Percentiles rank a stretch among this genome's conserved stretches.
Conservation (phyloP, 2,113 vertebrate genomes). For the Zeus faber region DNA sequence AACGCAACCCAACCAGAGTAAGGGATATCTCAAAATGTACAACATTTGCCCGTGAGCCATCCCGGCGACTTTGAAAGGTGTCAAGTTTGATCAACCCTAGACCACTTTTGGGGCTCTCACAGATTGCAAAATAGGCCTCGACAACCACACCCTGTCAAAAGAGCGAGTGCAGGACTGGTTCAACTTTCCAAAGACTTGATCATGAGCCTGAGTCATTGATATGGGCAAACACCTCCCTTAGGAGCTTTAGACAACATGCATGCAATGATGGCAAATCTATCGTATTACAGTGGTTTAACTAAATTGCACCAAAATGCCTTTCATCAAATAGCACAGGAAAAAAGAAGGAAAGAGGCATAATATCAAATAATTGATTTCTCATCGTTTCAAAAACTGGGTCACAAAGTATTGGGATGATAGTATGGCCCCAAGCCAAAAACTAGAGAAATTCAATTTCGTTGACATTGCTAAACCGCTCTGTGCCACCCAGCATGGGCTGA, state of each 20-base stretch:
- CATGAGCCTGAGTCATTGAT: constrained; percentile 9
- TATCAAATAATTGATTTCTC: constrained; percentile 4
- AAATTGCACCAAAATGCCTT: constrained; percentile 3
- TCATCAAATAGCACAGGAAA: constrained; percentile 6
- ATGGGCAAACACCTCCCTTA: not conserved
- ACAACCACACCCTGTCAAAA: not conserved
- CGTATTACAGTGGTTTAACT: not conserved
- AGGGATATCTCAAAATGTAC: constrained; percentile 2
- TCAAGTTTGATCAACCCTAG: constrained; percentile 10
- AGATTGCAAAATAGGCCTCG: not conserved
- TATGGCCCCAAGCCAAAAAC: not conserved
- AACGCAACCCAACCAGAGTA: constrained; percentile 6
- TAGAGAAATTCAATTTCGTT: constrained; percentile 7
- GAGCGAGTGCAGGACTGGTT: not conserved
- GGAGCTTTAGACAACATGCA: constrained; percentile 1
- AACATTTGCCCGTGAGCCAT: not conserved
- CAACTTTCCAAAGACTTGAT: not conserved
- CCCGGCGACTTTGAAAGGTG: not conserved
- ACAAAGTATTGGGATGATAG: constrained; percentile 18
- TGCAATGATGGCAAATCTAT: constrained; percentile 4
- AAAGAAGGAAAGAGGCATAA: constrained; percentile 2
- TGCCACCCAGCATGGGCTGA: not conserved
- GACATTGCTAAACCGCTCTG: constrained; percentile 7
- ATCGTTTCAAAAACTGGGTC: constrained; percentile 10
- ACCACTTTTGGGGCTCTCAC: not conserved